Evolutionary conservation across 2,888 invertebrate species (phyloP).

Genomic region (Euzetes globulus): DNA sequence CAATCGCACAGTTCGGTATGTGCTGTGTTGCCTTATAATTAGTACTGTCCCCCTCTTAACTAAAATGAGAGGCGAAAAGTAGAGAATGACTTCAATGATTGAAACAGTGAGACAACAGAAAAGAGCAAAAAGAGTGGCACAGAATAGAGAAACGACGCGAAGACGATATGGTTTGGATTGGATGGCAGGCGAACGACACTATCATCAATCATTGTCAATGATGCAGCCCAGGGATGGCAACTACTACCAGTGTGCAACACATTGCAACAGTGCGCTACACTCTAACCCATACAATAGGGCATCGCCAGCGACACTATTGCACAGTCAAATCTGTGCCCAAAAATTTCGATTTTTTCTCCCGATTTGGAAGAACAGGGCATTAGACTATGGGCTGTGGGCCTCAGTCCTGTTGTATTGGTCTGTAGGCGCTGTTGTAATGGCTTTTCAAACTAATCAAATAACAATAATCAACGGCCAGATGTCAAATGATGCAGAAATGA

Average conservation of each 20-base stretch:
- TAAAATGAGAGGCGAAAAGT: not conserved
- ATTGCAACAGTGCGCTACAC: not conserved
- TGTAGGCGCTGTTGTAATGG: conserved; percentile 18
- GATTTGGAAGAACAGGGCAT: not conserved
- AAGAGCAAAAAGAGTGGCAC: not conserved
- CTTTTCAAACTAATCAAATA: conserved; percentile 27
- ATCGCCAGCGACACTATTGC: not conserved
- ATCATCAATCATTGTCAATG: conserved; percentile 31
- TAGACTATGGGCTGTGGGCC: not conserved
- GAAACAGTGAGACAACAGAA: conserved; percentile 1
- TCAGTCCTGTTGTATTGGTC: not conserved
- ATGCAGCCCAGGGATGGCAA: not conserved
- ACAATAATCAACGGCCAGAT: conserved; percentile 17
- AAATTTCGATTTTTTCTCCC: not conserved
- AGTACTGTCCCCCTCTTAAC: conserved; percentile 16
- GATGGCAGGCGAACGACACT: conserved; percentile 21
- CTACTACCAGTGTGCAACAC: conserved; percentile 21
- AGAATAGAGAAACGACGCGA: conserved; percentile 3
- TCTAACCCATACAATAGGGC: not conserved
- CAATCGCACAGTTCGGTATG: not conserved
- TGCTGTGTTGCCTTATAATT: conserved; percentile 18
- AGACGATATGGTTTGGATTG: conserved; percentile 17
- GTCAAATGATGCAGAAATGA: conserved; percentile 26
- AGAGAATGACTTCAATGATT: conserved; percentile 1
- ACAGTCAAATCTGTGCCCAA: not conserved